Base-by-base conservation (phyloP, 2,113 vertebrate genomes). In the Ginglymostoma cirratum region DNA sequence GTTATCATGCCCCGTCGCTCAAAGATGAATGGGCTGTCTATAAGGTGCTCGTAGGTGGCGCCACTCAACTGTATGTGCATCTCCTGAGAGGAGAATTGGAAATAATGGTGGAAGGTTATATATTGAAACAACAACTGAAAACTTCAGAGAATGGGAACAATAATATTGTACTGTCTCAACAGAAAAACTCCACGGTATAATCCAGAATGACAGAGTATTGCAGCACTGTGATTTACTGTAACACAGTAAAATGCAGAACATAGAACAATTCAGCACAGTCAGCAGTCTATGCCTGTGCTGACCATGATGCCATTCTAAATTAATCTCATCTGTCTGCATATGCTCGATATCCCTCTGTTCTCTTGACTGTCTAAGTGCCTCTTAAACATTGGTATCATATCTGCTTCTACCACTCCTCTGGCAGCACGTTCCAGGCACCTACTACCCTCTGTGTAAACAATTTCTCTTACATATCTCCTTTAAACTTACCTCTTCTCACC, bases 41-140 rank as follows among this genome's bases (percentile, higher is more conserved):
- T 97, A 95, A 98, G 97, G 96, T 97, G 97, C 96, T 98, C 97
- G 8, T 98, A 97, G 95, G 97, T 98, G 96, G 97, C 97, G 48
- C 98, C 97, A 97, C 97, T 98, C 96, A 97, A 96, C 96, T 98
- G 97, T 83, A 98, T 98, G 95, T 98, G 98, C 98, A 98, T 98
- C 96, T 98, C 97, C 98, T 98, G 55, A 1, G 45, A 65, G 14
- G 70, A 7, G 24, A 5, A 90, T 65, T 89, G 7, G n/a, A 80
- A 38, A 19, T 42, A 12, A 70, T 0, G 30, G 42, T 34, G 34
- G 27, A 5, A 61, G 55, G 12, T 27, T 34, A n/a, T 21, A 78
- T 24, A 61, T 30, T 8, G 12, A 52, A 24, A 23, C 10, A 48
- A 55, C 1, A 89, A 23, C 1, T 89, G 10, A 90, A 90, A 90